Percentiles rank a stretch among this genome's conserved stretches.
Conservation (phyloP, 2,797 vertebrate genomes). For the Sibirionetta formosa region DNA sequence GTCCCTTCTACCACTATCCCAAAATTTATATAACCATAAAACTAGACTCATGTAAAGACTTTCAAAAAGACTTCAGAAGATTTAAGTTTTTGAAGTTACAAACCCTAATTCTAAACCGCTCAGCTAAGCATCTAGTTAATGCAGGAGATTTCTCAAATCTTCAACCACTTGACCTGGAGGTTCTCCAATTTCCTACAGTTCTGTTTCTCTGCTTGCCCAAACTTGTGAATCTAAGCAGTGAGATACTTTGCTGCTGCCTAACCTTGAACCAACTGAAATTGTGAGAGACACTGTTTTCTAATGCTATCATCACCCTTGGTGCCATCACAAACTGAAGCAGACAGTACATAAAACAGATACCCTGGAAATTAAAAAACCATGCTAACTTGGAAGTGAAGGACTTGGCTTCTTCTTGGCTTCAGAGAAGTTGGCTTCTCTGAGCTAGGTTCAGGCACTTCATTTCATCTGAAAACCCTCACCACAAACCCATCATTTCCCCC, state of each 20-base stretch:
- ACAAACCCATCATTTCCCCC: neutral
- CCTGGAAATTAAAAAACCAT: neutral
- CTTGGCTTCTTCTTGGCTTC: rapidly evolving
- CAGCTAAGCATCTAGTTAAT: neutral
- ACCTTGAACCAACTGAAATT: rapidly evolving
- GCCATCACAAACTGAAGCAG: neutral
- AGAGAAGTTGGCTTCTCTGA: no score
- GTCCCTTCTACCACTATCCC: neutral
- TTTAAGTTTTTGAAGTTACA: neutral
- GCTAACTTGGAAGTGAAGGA: neutral
- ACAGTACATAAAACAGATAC: neutral
- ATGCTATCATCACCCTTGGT: neutral
- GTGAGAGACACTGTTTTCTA: neutral
- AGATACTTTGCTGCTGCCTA: neutral
- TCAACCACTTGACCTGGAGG: neutral
- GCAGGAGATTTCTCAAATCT: neutral
- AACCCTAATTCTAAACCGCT: neutral
- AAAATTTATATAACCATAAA: constrained; percentile 32
- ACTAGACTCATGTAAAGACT: neutral
- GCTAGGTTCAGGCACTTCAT: neutral
- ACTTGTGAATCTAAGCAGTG: neutral
- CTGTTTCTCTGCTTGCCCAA: neutral
- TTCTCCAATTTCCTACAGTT: neutral
- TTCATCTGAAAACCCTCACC: neutral
- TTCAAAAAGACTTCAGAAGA: neutral